These are phyloP conservation scores for Aleiodes sp. DNA, from an alignment of 1,140 invertebrate genomes.

Conservation along the genomic window DNA sequence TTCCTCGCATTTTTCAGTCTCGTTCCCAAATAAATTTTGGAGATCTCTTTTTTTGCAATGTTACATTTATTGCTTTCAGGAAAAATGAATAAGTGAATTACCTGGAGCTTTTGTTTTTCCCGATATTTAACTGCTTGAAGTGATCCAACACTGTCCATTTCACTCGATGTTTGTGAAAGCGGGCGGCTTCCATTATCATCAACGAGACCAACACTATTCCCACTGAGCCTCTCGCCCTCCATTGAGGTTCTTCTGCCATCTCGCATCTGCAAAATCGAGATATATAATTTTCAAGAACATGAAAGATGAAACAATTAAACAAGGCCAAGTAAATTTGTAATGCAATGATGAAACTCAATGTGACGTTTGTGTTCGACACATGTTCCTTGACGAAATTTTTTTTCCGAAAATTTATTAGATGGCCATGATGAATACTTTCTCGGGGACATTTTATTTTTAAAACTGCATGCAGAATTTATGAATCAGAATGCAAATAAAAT, in stretches of 20 bases:
- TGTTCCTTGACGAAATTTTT: neutral
- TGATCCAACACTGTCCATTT: conserved; percentile 59
- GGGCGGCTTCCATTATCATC: conserved; percentile 65
- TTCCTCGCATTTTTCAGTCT: too few relatives aligned
- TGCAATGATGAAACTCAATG: too few relatives aligned
- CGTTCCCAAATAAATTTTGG: too few relatives aligned
- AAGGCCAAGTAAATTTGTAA: conserved; percentile 22
- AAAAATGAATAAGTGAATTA: conserved; percentile 36
- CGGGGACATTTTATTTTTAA: conserved; percentile 7
- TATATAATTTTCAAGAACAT: too few relatives aligned
- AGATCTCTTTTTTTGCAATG: too few relatives aligned
- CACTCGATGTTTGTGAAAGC: conserved; percentile 69
- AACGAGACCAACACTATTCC: conserved; percentile 51
- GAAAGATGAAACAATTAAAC: conserved; percentile 25
- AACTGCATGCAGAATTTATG: neutral
- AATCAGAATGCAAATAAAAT: too few relatives aligned
- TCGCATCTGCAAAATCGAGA: conserved; percentile 50
- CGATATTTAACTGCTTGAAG: conserved; percentile 60
- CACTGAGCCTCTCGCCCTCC: conserved; percentile 61
- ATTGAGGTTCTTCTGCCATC: conserved; percentile 58
- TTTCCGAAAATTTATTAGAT: conserved; percentile 1
- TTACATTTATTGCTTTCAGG: neutral
- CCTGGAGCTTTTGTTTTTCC: conserved; percentile 64
- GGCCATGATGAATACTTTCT: conserved; percentile 19
- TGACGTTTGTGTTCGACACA: conserved; percentile 28